phyloP scores from a whole-genome alignment of 2,113 vertebrate genomes.

The Amblyornis subalaris region DNA sequence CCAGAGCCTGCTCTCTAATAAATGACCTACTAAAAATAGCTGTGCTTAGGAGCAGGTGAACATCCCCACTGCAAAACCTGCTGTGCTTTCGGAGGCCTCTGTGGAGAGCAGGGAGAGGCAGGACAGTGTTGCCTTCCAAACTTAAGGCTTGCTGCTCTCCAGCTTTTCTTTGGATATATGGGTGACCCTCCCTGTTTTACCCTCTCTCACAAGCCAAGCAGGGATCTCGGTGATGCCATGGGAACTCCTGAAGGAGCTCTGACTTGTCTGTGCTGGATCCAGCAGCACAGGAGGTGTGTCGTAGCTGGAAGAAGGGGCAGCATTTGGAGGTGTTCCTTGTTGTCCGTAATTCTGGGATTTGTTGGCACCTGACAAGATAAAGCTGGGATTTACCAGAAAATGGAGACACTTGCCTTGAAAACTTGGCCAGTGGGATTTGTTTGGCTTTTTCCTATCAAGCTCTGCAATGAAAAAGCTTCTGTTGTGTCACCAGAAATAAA shows the following conservation, averaged over 20 bases:
- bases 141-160: neutral
- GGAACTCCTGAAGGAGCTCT: neutral
- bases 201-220: neutral
- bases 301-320: neutral
- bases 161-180: rapidly evolving
- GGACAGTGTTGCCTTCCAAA: neutral
- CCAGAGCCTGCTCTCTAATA: neutral
- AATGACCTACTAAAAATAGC: slow-evolving; percentile 13
- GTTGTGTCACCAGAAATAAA: neutral
- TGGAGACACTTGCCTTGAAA: neutral
- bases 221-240: rapidly evolving
- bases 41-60: neutral
- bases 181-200: neutral
- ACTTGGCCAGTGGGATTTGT: neutral
- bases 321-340: neutral
- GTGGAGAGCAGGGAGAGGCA: neutral
- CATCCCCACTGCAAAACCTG: neutral
- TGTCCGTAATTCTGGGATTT: neutral
- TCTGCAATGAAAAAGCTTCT: neutral
- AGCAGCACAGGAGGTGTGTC: neutral
- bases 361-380: neutral
- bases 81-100: neutral
- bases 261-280: neutral
- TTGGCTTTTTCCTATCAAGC: neutral
- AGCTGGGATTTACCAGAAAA: neutral